Evolutionary conservation across 2,888 invertebrate species (phyloP).

Genomic region (Molorchus minor): DNA sequence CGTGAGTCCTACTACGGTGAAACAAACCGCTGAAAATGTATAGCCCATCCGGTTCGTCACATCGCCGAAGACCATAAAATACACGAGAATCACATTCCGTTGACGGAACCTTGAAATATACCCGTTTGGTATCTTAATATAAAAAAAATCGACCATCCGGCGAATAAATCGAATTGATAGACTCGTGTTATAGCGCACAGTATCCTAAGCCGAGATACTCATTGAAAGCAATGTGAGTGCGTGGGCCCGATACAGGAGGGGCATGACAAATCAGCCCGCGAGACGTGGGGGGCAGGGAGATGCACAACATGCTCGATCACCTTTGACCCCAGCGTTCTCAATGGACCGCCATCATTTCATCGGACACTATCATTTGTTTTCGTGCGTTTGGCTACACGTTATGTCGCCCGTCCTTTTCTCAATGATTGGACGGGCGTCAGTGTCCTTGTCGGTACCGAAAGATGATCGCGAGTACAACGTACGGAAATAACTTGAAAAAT

Average conservation of each 20-base stretch:
- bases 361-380: conserved; percentile 60
- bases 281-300: conserved; percentile 46
- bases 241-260: conserved; percentile 58
- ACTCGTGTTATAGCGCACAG: conserved; percentile 16
- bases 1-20: background rate
- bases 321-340: conserved; percentile 59
- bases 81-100: conserved; percentile 20
- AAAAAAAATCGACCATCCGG: conserved; percentile 24
- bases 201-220: conserved; percentile 40
- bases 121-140: conserved; percentile 20
- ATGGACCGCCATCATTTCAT: conserved; percentile 61
- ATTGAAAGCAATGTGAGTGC: conserved; percentile 55
- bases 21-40: background rate
- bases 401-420: conserved; percentile 22
- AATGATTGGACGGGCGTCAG: background rate
- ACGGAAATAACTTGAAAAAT: conserved; percentile 23
- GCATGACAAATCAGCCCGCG: conserved; percentile 60
- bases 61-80: conserved; percentile 3
- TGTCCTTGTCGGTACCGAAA: background rate
- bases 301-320: conserved; percentile 58
- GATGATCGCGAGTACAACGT: background rate
- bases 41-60: conserved; percentile 4
- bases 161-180: conserved; percentile 27
- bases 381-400: conserved; percentile 40
- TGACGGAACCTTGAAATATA: conserved; percentile 19